Base-by-base conservation (phyloP, 2,888 invertebrate species). In the Busseola fusca region DNA sequence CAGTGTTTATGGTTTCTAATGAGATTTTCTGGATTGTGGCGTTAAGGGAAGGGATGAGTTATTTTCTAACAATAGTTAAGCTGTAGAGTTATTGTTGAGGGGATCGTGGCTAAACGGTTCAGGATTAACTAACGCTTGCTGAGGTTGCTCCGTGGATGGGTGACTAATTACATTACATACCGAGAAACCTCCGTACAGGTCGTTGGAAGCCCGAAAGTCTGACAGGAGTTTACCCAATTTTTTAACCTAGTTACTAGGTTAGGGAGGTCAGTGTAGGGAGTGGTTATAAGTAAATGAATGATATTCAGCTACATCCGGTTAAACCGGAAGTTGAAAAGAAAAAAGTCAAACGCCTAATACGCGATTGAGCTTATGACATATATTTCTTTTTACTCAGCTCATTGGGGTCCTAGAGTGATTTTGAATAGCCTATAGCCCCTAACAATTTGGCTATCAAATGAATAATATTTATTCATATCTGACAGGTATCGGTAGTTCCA, bases 1-100 rank as follows among this genome's bases (percentile, higher is more conserved):
- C 30, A 50, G 40, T 67, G 74, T 50, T 69, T 56, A 82, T 69
- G 57, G 40, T 59, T 48, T 40, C 40, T 54, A 72, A 81, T 64
- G 58, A 65, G 58, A 66, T 67, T 76, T 72, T 71, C 48, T 50
- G 27, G 16, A 68, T 54, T 64, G 25, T 48, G 59, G 37, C 12
- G n/a, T 63, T 59, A n/a, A 10, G 30, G 30, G 1, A 27, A 45
- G 12, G 30, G 54, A 54, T 58, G 60, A 54, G 25, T 58, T 52
- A 37, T 65, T 64, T 72, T 37, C 25, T 25, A 34, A 69, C 18
- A 27, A 14, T 76, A n/a, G 27, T 42, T 45, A 40, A 74, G 14
- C 16, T 21, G 3, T 34, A 40, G 12, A 40, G 37, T n/a, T 50
- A 1, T 50, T 10, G n/a, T 50, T 50, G 48, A 50, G 4, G n/a